A percentile compares a stretch with the other conserved stretches of the same genome.
phyloP scores from a whole-genome alignment of 2,113 vertebrate species.

The Peromyscus maniculatus region DNA sequence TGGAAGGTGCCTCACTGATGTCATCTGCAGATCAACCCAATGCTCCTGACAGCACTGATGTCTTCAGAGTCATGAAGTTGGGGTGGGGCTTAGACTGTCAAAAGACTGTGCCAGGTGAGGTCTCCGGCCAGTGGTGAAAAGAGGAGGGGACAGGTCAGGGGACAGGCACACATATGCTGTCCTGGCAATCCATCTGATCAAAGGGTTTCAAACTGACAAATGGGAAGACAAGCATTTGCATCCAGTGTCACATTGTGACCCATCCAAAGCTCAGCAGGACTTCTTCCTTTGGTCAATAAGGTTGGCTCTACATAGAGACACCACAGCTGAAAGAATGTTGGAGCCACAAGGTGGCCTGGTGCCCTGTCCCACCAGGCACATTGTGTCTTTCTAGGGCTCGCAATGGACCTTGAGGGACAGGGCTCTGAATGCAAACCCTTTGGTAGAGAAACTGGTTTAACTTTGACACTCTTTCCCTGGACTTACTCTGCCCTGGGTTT shows the following conservation, averaged over 20 bases:
- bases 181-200: neutral
- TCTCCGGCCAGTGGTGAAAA: neutral
- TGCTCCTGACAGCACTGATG: neutral
- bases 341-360: neutral
- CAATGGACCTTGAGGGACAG: neutral
- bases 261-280: slow-evolving; percentile 23
- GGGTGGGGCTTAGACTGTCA: too few species aligned
- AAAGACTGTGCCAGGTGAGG: neutral
- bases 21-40: neutral
- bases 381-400: neutral
- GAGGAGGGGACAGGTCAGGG: neutral
- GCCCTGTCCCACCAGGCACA: too few species aligned
- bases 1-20: neutral
- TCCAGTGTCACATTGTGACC: neutral
- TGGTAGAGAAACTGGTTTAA: neutral
- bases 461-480: neutral
- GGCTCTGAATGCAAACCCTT: neutral
- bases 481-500: neutral
- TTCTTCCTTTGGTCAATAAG: slow-evolving; percentile 14
- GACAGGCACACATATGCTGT: neutral
- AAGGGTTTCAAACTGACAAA: neutral
- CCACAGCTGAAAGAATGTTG: neutral
- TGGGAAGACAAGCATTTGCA: neutral
- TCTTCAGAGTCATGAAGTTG: neutral
- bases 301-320: neutral